Base-by-base conservation (phyloP, 2,113 vertebrate genomes). In the Fregetta grallaria region DNA sequence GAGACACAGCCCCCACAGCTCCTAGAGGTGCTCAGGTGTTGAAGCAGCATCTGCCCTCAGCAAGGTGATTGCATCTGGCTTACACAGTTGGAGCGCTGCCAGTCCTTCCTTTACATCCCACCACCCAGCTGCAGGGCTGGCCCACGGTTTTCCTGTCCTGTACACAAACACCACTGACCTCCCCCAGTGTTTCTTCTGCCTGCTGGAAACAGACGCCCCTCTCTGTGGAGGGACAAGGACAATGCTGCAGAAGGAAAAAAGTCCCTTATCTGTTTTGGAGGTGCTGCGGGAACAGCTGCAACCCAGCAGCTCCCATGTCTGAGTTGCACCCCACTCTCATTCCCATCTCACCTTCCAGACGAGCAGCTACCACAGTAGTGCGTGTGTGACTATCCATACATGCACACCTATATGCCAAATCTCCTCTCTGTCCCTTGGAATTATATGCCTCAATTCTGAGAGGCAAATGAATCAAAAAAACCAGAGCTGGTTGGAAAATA, bases 361-460 rank as follows among this genome's bases (percentile, higher is more conserved):
- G 13, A 68, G 77, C 73, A 49, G 80, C 40, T 21, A 8, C 38
- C 12, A 6, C 36, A 88, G 27, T 23, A 38, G 74, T 0, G 7
- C 1, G 0, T 2, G 2, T 9, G 15, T 49, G 71, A 3, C n/a
- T n/a, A 10, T 4, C 49, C 27, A 4, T 3, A 6, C 13, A 1
- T 40, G 30, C 72, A 47, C 52, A 11, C 6, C 19, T 11, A 5
- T 25, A 12, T 16, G 52, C 61, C 1, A 0, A 13, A 16, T 29
- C 27, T 71, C 52, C 25, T 71, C 47, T 56, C 63, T 44, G 49
- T 8, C 71, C 65, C 49, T 61, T 36, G 52, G 52, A 45, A 30
- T 42, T 58, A 34, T 2, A 19, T 7, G 79, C 80, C 72, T 93
- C 88, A 32, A 30, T 91, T 84, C 52, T 88, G 71, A 91, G 83